A percentile compares a stretch with the other conserved stretches of the same genome.
Conservation (phyloP, 2,797 vertebrate species). For the Trachurus trachurus region DNA sequence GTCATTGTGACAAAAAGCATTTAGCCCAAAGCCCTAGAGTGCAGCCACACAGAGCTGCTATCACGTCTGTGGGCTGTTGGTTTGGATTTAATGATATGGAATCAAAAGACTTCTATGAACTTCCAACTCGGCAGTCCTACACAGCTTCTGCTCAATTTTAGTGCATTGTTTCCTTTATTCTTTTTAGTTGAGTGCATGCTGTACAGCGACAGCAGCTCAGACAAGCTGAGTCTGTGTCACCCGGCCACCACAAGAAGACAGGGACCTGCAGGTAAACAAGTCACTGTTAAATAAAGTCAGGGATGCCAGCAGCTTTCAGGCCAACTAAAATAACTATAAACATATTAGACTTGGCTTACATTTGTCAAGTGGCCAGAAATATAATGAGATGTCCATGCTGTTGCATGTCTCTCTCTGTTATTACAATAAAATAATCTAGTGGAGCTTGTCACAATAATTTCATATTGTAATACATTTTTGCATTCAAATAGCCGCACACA, state of each 20-base stretch:
- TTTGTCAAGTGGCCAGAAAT: not conserved
- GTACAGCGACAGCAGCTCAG: not conserved
- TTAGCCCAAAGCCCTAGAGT: not conserved
- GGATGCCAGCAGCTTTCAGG: not conserved
- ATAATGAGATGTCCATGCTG: not conserved
- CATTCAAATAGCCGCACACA: not conserved
- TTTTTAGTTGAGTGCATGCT: not conserved
- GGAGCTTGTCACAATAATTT: not conserved
- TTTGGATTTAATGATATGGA: not conserved
- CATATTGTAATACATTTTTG: not conserved
- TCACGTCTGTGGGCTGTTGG: not conserved
- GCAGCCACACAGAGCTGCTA: not conserved
- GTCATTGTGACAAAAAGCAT: not conserved
- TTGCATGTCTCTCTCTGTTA: not conserved
- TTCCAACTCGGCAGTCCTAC: not conserved
- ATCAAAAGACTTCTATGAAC: not conserved
- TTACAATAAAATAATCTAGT: not conserved
- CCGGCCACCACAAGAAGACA: not conserved
- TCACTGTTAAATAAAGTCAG: not conserved
- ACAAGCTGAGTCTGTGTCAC: not conserved
- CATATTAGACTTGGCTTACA: not conserved
- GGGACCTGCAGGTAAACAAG: not conserved
- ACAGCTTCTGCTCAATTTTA: not conserved
- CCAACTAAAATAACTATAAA: not conserved
- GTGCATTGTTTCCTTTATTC: not conserved